Conservation (phyloP, 2,888 invertebrate species). For the Argynnis bischoffii region DNA sequence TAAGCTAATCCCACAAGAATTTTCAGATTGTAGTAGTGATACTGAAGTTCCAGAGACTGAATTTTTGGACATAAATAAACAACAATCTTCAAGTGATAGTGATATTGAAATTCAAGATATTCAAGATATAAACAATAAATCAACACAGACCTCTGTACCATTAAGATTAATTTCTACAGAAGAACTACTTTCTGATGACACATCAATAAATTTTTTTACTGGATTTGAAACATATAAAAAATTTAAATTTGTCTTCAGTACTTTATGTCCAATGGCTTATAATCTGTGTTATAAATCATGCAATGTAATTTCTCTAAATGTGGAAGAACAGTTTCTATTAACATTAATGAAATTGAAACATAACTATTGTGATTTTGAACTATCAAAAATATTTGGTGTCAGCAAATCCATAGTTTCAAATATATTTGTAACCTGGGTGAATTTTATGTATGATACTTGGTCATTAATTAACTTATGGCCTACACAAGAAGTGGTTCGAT, state of each 20-base stretch:
- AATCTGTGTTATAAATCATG: not conserved
- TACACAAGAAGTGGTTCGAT: not conserved
- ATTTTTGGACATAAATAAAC: too few relatives aligned
- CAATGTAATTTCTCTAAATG: too few relatives aligned
- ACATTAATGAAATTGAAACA: constrained; percentile 10
- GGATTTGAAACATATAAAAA: constrained; percentile 1
- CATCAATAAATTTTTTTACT: too few relatives aligned
- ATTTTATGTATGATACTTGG: too few relatives aligned
- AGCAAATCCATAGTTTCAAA: not conserved
- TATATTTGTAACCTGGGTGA: too few relatives aligned
- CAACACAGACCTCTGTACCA: constrained; percentile 1
- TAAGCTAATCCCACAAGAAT: not conserved
- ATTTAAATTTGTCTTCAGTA: constrained; percentile 1
- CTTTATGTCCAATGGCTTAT: constrained; percentile 9
- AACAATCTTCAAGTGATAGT: not conserved
- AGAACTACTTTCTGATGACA: not conserved
- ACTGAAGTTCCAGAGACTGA: too few relatives aligned
- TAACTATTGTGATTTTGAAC: constrained; percentile 12
- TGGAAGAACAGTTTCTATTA: constrained; percentile 12
- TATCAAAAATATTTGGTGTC: constrained; percentile 10
- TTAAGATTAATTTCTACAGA: constrained; percentile 1
- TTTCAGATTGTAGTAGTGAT: not conserved
- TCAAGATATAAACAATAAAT: not conserved
- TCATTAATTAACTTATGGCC: too few relatives aligned
- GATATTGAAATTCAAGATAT: too few relatives aligned